phyloP scores from a whole-genome alignment of 2,888 invertebrate species.

The Papilio gigon region DNA sequence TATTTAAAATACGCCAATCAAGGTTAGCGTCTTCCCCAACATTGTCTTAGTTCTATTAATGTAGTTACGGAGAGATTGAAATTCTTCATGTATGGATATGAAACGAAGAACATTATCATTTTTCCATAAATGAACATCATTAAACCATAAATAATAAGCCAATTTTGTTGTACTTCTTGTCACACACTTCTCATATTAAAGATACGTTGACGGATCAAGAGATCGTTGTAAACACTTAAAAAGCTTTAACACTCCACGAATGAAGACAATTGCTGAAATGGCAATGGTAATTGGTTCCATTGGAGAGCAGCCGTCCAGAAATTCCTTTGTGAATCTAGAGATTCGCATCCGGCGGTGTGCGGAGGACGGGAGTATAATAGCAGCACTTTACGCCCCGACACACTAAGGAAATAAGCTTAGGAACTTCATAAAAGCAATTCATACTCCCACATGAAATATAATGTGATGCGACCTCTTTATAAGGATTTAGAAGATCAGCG shows the following conservation, averaged over 20 bases:
- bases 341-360: slow-evolving; percentile 56
- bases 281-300: slow-evolving; percentile 64
- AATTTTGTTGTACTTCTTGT: slow-evolving; percentile 6
- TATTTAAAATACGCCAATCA: slow-evolving; percentile 10
- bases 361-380: slow-evolving; percentile 68
- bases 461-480: slow-evolving; percentile 76
- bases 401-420: slow-evolving; percentile 82
- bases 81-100: not conserved
- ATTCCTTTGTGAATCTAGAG: slow-evolving; percentile 66
- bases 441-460: slow-evolving; percentile 79
- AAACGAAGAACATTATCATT: not conserved
- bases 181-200: not conserved
- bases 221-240: slow-evolving; percentile 24
- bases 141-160: not conserved
- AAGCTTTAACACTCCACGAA: slow-evolving; percentile 22
- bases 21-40: slow-evolving; percentile 3
- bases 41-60: not conserved
- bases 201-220: not conserved
- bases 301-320: slow-evolving; percentile 70
- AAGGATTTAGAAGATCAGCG: slow-evolving; percentile 74
- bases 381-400: slow-evolving; percentile 78
- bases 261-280: slow-evolving; percentile 43
- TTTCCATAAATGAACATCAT: not conserved
- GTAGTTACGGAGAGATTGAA: not conserved
- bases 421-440: slow-evolving; percentile 81